Evolutionary conservation across 2,113 vertebrate species (phyloP), one percentile per base, ranked within the genome.

Genomic region (Dryoscopus gambensis): DNA sequence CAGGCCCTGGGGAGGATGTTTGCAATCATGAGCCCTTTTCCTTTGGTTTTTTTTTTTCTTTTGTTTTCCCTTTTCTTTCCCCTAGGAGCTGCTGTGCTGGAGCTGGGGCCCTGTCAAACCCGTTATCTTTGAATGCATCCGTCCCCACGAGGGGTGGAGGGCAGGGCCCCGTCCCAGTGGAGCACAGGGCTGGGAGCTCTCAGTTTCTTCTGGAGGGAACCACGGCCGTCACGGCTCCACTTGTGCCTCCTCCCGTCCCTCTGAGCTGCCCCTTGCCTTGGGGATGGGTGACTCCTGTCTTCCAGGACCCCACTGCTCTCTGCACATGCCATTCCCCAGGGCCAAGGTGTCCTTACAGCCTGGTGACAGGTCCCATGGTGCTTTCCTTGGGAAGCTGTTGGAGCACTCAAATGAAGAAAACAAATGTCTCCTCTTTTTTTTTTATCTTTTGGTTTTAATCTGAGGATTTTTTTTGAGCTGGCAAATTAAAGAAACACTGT

Each of bases 191-290:
- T 24, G 35, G 53, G 22, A 44, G 47, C 22, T 50, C 53, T 30
- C 0, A 0, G 15, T 3, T 33, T 17, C 39, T 4, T 5, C 35
- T 57, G 55, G 33, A 57, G 28, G 33, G 27, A 59, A 4, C 47
- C 1, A 0, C 11, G 25, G 35, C 27, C 33, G 24, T n/a, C 1
- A 0, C 4, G 11, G 35, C 57, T 63, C 33, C 7, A 0, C 10
- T 35, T 14, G 2, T 20, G 19, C 31, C 35, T 28, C 17, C 33
- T 76, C 5, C 39, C 46, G 39, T 8, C 46, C 55, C 28, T 53
- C 55, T 1, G 7, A 57, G 56, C 42, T 52, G 50, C 35, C 33
- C 22, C 46, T 60, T 64, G 81, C 52, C 69, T 65, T 57, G 44
- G 84, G 50, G 25, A 24, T 14, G 37, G 59, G 2, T 44, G 25